phyloP scores from a whole-genome alignment of 35 echinoderm and acorn worm species.

The Acanthaster planci region DNA sequence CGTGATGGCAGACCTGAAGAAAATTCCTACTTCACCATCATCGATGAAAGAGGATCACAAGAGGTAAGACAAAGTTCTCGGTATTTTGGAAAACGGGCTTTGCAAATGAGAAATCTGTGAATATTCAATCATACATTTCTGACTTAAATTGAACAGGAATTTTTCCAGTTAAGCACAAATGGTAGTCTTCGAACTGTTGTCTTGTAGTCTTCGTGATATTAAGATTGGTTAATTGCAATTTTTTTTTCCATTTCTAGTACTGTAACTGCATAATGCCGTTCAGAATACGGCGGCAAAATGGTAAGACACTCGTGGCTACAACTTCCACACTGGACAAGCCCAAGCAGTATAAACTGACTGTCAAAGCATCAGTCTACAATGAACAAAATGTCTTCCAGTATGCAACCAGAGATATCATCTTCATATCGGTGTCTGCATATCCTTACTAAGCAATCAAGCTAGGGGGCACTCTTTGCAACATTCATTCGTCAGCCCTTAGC shows the following conservation, averaged over 20 bases:
- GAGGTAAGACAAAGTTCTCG: too few relatives aligned
- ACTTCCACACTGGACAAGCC: conserved; percentile 24
- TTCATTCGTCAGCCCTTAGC: too few relatives aligned
- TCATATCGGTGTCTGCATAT: conserved; percentile 28
- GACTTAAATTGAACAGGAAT: too few relatives aligned
- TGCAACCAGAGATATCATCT: conserved; percentile 3
- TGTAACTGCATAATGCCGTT: conserved; percentile 28
- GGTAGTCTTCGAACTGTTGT: too few relatives aligned
- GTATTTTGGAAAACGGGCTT: too few relatives aligned
- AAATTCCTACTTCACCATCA: conserved; percentile 47
- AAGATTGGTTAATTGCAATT: too few relatives aligned
- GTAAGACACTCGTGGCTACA: background rate
- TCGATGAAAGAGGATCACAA: conserved; percentile 52
- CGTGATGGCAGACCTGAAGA: conserved; percentile 26
- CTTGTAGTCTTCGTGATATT: too few relatives aligned
- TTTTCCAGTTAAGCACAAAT: too few relatives aligned
- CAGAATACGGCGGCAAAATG: background rate
- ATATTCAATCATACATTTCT: too few relatives aligned
- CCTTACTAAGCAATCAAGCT: conserved; percentile 5
- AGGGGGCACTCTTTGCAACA: too few relatives aligned
- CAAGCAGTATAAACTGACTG: conserved; percentile 24
- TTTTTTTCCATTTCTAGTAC: conserved; percentile 3
- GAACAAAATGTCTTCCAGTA: background rate
- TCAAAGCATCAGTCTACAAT: background rate
- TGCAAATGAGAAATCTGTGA: too few relatives aligned